phyloP scores from a whole-genome alignment of 2,113 vertebrate species.

The Lutjanus erythropterus region DNA sequence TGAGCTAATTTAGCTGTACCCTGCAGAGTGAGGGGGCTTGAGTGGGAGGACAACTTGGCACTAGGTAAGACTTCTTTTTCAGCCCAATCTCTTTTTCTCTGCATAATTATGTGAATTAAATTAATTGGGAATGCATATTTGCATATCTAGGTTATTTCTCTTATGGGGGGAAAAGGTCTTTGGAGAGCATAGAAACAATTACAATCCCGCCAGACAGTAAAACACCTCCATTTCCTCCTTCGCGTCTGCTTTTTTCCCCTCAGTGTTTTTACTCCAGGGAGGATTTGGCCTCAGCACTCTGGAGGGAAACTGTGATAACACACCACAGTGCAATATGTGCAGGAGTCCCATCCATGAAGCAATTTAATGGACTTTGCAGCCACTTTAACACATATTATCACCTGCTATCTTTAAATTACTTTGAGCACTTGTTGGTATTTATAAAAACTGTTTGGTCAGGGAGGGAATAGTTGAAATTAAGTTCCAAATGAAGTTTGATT shows the following conservation, averaged over 20 bases:
- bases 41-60: constrained; percentile 63
- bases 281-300: constrained; percentile 54
- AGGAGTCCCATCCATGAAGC: constrained; percentile 56
- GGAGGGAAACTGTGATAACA: constrained; percentile 59
- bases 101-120: constrained; percentile 81
- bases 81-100: constrained; percentile 67
- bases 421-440: constrained; percentile 47
- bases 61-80: constrained; percentile 59
- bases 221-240: constrained; percentile 54
- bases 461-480: constrained; percentile 41
- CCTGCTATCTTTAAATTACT: constrained; percentile 65
- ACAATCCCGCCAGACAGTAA: constrained; percentile 70
- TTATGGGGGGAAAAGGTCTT: constrained; percentile 64
- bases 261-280: constrained; percentile 49
- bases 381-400: constrained; percentile 23
- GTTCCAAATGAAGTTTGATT: constrained; percentile 52
- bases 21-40: constrained; percentile 48
- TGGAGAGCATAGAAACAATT: constrained; percentile 80
- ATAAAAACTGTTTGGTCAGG: constrained; percentile 41
- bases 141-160: constrained; percentile 80
- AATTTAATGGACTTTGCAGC: constrained; percentile 66
- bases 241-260: constrained; percentile 37
- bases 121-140: constrained; percentile 79
- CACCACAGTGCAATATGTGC: constrained; percentile 49
- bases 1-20: constrained; percentile 73